Conservation (phyloP, 2,797 vertebrate genomes). For the Calcarius lapponicus region DNA sequence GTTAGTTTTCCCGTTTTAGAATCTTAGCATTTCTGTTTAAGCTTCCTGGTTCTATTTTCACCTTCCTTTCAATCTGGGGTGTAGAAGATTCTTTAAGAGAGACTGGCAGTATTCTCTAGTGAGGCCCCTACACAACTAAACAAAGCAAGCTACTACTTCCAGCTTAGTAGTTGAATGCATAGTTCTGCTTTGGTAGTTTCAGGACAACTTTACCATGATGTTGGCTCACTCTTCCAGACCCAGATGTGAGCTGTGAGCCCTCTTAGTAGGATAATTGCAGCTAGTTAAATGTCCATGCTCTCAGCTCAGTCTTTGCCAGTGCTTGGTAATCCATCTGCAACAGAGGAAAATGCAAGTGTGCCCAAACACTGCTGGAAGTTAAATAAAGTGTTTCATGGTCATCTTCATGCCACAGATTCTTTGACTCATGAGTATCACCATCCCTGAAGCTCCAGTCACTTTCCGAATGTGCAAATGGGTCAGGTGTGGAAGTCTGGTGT, state of each 20-base stretch:
- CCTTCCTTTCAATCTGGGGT: neutral
- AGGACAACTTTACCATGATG: neutral
- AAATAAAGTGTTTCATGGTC: neutral
- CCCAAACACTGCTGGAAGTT: neutral
- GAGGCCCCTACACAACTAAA: neutral
- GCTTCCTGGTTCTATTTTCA: neutral
- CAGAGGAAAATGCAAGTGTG: neutral
- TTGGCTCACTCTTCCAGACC: neutral
- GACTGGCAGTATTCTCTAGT: neutral
- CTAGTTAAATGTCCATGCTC: neutral
- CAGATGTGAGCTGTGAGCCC: neutral
- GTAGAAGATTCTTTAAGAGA: neutral
- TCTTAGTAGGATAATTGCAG: neutral
- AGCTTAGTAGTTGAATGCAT: neutral
- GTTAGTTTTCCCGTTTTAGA: neutral
- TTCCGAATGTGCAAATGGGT: neutral
- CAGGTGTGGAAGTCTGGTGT: neutral
- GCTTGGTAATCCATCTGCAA: neutral
- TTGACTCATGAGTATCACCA: neutral
- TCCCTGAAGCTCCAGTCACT: neutral
- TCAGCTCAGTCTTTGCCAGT: neutral
- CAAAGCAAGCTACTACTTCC: neutral
- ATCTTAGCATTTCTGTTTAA: neutral
- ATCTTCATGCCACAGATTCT: neutral
- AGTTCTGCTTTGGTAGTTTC: neutral